Percentiles rank a stretch among this genome's conserved stretches.
Conservation (phyloP, 1,140 invertebrate genomes). For the Papilio xuthus region DNA sequence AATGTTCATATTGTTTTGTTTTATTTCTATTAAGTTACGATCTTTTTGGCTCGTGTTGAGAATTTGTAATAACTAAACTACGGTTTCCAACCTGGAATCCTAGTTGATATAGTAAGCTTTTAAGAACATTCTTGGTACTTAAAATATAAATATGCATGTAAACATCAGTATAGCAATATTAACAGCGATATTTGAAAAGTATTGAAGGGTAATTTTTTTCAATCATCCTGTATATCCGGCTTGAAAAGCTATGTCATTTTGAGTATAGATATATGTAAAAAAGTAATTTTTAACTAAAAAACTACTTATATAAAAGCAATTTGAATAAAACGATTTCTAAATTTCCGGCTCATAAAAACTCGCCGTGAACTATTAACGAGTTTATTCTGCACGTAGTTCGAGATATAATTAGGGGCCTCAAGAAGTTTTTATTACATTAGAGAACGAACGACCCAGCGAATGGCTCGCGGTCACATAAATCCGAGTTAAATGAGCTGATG, state of each 20-base stretch:
- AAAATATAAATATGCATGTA: not conserved
- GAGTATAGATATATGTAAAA: too few species aligned
- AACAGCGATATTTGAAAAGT: too few species aligned
- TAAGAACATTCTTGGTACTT: not conserved
- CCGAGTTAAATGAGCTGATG: constrained; percentile 37
- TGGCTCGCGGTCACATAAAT: constrained; percentile 37
- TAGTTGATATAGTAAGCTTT: not conserved
- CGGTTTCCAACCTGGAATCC: not conserved
- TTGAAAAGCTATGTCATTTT: too few species aligned
- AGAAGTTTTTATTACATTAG: constrained; percentile 39
- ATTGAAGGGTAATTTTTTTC: too few species aligned
- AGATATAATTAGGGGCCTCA: constrained; percentile 35
- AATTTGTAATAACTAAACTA: not conserved
- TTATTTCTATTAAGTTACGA: not conserved
- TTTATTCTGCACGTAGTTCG: constrained; percentile 35
- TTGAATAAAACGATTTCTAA: not conserved
- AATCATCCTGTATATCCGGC: too few species aligned
- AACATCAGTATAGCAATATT: too few species aligned
- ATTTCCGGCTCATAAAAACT: constrained; percentile 3
- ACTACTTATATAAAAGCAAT: not conserved
- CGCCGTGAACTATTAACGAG: constrained; percentile 24
- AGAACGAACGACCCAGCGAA: constrained; percentile 25
- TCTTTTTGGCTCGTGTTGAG: not conserved
- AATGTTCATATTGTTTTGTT: constrained; percentile 6
- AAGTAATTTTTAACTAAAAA: too few species aligned